phyloP scores from a whole-genome alignment of 2,113 vertebrate species.

The Corythaeola cristata region DNA sequence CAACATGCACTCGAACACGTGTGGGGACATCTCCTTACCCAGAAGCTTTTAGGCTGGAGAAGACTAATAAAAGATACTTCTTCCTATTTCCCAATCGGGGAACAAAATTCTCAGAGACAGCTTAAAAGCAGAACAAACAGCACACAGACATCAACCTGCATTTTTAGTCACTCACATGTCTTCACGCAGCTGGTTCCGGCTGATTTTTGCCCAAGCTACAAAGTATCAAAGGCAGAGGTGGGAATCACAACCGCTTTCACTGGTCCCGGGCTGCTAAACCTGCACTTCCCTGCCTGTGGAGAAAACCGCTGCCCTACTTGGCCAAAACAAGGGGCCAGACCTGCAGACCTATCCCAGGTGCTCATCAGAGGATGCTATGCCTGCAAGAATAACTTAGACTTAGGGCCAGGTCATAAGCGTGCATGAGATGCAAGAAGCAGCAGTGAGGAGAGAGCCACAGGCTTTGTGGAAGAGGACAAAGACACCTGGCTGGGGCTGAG shows the following conservation, averaged over 20 bases:
- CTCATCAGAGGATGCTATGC: background rate
- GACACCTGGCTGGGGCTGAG: background rate
- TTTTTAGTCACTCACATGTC: background rate
- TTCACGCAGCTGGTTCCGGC: rapidly evolving
- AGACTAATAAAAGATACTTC: background rate
- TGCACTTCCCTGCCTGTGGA: rapidly evolving
- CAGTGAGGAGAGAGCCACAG: background rate
- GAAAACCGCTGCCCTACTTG: background rate
- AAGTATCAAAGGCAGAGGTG: background rate
- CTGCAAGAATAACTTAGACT: background rate
- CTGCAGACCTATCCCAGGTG: background rate
- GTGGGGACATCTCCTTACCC: background rate
- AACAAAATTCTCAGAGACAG: background rate
- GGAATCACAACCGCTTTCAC: rapidly evolving
- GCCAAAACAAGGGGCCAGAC: background rate
- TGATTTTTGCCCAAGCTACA: background rate
- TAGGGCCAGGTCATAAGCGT: background rate
- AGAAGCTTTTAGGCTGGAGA: background rate
- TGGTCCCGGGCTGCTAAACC: background rate
- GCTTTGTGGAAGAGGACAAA: background rate
- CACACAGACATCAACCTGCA: background rate
- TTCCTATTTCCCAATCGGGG: background rate
- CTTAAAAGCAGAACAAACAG: background rate
- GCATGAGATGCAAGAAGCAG: background rate
- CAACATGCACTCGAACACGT: rapidly evolving